Conservation (phyloP, 2,888 invertebrate genomes). For the Tillus elongatus region DNA sequence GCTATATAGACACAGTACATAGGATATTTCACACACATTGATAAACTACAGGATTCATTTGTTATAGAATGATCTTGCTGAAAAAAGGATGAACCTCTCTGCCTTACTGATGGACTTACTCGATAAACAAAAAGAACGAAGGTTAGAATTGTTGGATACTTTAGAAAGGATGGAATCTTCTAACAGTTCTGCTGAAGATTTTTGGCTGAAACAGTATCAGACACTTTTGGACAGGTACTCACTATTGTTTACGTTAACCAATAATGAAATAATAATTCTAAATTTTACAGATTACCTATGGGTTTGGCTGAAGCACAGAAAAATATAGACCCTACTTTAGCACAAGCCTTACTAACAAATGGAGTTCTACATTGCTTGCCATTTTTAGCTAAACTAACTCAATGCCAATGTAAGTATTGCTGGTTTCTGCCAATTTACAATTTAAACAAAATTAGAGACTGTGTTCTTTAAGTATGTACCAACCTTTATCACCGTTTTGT, state of each 20-base stretch:
- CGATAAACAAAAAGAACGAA: slow-evolving; percentile 57
- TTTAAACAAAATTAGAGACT: too few relatives aligned
- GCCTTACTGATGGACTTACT: slow-evolving; percentile 58
- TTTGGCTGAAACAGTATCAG: slow-evolving; percentile 77
- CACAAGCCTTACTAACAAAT: slow-evolving; percentile 59
- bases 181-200: slow-evolving; percentile 48
- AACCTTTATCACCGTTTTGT: too few relatives aligned
- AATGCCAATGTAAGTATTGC: slow-evolving; percentile 42
- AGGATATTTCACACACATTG: too few relatives aligned
- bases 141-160: slow-evolving; percentile 56
- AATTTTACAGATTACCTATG: slow-evolving; percentile 45
- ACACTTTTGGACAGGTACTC: slow-evolving; percentile 58
- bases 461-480: too few relatives aligned
- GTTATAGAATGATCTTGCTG: slow-evolving; percentile 54
- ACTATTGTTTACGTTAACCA: neutral
- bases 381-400: slow-evolving; percentile 55
- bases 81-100: slow-evolving; percentile 59
- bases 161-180: slow-evolving; percentile 62
- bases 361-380: slow-evolving; percentile 70
- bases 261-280: too few relatives aligned
- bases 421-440: neutral
- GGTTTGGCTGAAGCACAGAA: slow-evolving; percentile 53
- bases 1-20: too few relatives aligned
- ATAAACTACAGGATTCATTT: too few relatives aligned
- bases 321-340: slow-evolving; percentile 56